Base-by-base conservation (phyloP, 2,113 vertebrate genomes). In the Oryzias celebensis region DNA sequence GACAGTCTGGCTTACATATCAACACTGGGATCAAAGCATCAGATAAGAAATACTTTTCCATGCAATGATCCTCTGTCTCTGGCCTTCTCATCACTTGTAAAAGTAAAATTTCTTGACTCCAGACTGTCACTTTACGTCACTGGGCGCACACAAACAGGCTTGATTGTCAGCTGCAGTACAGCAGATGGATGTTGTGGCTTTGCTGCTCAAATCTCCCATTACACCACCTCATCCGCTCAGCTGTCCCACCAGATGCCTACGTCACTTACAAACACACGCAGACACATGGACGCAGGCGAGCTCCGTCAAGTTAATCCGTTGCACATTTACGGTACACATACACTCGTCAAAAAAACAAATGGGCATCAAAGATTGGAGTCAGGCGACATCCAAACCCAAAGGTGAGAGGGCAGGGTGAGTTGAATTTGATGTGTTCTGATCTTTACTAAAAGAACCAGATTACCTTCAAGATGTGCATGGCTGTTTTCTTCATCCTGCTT, bases 391-490 rank as follows among this genome's bases (percentile, higher is more conserved):
- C 18, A 62, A 43, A 61, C 5, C 0, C 5, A 7, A 52, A 46
- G 36, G 36, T 7, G 14, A 48, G 36, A 18, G 4, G 50, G 44
- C 54, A 60, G 12, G 17, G 15, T 28, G 45, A 13, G 20, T 20
- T 20, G 20, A 20, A 20, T 20, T 20, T 20, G 20, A 20, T 20
- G 20, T 20, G 20, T 20, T 20, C 20, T 20, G 20, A 20, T 20
- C 20, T 24, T 23, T 16, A 45, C 16, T 20, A 17, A 36, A 36
- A 48, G 17, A 48, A 20, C 12, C 7, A 36, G 42, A 49, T 84
- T 88, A 88, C 86, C 88, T 88, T 85, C 63, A 66, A 78, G 47
- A 7, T 62, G 71, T 60, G 46, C 1, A 10, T 56, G 60, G 54
- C 55, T 61, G 55, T 67, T 63, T 20, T 66, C 75, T 17, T 26